A percentile compares a stretch with the other conserved stretches of the same genome.
Conservation (phyloP, 1,140 invertebrate species). For the Apis cerana region DNA sequence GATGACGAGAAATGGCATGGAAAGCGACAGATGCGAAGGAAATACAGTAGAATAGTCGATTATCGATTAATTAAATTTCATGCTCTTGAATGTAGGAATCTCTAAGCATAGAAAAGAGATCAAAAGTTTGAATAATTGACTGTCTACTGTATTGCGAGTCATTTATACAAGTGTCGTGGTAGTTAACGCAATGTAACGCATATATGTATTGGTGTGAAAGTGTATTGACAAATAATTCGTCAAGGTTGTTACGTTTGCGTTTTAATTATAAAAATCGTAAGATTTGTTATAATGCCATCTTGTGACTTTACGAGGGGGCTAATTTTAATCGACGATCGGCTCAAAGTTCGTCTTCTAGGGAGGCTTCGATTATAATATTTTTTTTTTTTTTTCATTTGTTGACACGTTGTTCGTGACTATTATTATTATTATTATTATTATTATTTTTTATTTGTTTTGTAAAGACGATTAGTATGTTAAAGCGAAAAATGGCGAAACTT, state of each 20-base stretch:
- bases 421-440: constrained; percentile 13
- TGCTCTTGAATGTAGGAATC: background rate
- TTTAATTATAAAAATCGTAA: background rate
- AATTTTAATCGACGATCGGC: constrained; percentile 36
- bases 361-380: constrained; percentile 12
- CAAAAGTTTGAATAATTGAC: background rate
- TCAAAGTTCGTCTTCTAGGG: constrained; percentile 27
- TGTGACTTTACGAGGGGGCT: constrained; percentile 15
- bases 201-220: constrained; percentile 34
- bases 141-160: constrained; percentile 17
- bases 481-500: background rate
- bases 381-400: constrained; percentile 22
- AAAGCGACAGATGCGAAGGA: background rate
- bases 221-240: constrained; percentile 10
- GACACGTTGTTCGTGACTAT: constrained; percentile 11
- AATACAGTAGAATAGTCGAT: constrained; percentile 8
- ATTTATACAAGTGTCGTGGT: constrained; percentile 49
- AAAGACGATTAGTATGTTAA: constrained; percentile 2
- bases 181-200: constrained; percentile 20
- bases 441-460: constrained; percentile 28
- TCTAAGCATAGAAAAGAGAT: background rate
- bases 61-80: background rate
- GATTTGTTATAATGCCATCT: constrained; percentile 9
- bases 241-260: constrained; percentile 15
- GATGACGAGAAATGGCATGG: background rate